A percentile compares a stretch with the other conserved stretches of the same genome.
Conservation (phyloP, 2,888 invertebrate species). For the Arenicola marina region DNA sequence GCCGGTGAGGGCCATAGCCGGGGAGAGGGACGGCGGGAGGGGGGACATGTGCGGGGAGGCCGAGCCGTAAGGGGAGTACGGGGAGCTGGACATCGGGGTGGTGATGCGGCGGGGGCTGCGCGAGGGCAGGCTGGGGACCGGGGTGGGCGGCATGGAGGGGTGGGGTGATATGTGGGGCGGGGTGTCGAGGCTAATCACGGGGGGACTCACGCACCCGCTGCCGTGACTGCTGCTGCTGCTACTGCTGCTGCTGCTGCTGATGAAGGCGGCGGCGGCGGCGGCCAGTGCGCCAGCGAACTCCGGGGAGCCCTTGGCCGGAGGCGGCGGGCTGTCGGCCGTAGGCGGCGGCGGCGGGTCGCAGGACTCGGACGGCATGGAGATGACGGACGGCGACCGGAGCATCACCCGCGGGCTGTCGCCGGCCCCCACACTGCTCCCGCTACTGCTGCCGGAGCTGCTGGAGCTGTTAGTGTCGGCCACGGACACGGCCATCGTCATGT, state of each 20-base stretch:
- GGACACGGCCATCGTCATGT: constrained; percentile 2
- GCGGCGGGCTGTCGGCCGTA: not conserved
- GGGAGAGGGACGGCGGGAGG: not conserved
- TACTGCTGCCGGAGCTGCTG: not conserved
- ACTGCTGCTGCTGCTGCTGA: not conserved
- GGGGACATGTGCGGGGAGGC: constrained; percentile 1
- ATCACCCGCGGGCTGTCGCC: not conserved
- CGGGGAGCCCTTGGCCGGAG: constrained; percentile 5
- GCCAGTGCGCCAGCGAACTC: not conserved
- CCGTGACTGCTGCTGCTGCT: not conserved
- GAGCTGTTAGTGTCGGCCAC: constrained; percentile 3
- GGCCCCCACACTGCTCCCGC: constrained; percentile 1
- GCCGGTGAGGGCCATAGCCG: constrained; percentile 4
- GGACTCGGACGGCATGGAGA: no score
- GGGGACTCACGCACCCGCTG: constrained; percentile 24
- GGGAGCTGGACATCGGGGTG: not conserved
- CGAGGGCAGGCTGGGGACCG: not conserved
- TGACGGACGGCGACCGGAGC: constrained; percentile 12
- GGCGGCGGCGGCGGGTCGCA: not conserved
- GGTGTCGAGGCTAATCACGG: constrained; percentile 26
- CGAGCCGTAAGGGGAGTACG: no score
- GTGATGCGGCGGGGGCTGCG: not conserved
- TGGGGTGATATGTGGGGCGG: constrained; percentile 16
- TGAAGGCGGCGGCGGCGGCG: not conserved
- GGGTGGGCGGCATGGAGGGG: constrained; percentile 1